phyloP scores from a whole-genome alignment of 2,888 invertebrate species.

The Stegana nigrithorax region DNA sequence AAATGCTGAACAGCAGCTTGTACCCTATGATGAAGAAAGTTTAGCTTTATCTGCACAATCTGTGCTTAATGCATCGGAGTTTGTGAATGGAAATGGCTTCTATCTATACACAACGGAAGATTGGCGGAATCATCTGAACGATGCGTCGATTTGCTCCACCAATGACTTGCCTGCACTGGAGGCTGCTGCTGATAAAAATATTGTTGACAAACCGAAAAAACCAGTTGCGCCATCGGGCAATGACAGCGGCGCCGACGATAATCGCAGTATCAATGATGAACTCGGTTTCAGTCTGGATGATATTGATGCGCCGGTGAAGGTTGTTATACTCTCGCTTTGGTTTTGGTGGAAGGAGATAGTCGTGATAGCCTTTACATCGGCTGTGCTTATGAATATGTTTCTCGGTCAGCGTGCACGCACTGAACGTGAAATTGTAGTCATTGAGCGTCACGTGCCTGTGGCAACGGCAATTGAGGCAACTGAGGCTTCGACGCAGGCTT shows the following conservation, averaged over 20 bases:
- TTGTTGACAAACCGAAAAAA: background rate
- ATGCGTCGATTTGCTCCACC: conserved; percentile 33
- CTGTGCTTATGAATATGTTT: conserved; percentile 77
- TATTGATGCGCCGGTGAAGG: conserved; percentile 75
- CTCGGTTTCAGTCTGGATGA: conserved; percentile 67
- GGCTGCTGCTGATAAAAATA: conserved; percentile 23
- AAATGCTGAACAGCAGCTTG: conserved; percentile 47
- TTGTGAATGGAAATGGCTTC: conserved; percentile 83
- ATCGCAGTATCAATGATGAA: conserved; percentile 51
- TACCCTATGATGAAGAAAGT: conserved; percentile 66
- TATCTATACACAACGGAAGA: conserved; percentile 76
- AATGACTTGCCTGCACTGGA: conserved; percentile 38
- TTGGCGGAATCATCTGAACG: conserved; percentile 30
- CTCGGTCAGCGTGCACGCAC: conserved; percentile 70
- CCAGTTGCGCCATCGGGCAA: conserved; percentile 18
- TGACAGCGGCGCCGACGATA: conserved; percentile 30
- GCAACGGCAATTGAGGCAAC: conserved; percentile 66
- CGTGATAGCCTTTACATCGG: conserved; percentile 79
- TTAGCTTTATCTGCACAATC: conserved; percentile 76
- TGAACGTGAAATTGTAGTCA: conserved; percentile 65
- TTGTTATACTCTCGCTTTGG: conserved; percentile 81
- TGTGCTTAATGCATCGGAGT: conserved; percentile 79
- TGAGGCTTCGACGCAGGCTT: conserved; percentile 57
- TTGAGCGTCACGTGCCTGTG: conserved; percentile 67
- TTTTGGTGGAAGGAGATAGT: conserved; percentile 88